Evolutionary conservation across 2,113 vertebrate genomes (phyloP).

Genomic region (human (Homo sapiens)): DNA sequence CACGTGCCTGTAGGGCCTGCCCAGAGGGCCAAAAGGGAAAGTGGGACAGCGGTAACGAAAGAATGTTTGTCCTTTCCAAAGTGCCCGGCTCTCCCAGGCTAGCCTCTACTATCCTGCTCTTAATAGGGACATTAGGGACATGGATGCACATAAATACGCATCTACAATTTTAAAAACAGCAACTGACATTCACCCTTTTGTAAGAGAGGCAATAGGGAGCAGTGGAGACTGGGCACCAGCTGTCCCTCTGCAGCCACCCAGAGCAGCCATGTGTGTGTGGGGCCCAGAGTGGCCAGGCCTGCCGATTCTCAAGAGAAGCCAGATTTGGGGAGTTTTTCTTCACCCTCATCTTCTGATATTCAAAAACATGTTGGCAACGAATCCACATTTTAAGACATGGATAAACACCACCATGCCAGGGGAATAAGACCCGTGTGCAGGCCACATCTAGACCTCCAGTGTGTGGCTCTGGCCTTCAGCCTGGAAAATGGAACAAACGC

Average conservation of each 20-base stretch:
- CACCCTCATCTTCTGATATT: background rate
- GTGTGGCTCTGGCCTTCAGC: conserved; percentile 29
- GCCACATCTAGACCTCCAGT: conserved; percentile 43
- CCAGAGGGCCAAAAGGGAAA: fast-evolving
- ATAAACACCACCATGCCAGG: background rate
- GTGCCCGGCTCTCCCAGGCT: fast-evolving
- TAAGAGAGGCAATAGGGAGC: background rate
- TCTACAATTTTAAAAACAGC: background rate
- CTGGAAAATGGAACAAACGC: conserved; percentile 61
- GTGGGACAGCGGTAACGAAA: background rate
- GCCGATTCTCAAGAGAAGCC: background rate
- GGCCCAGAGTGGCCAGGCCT: background rate
- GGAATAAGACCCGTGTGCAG: background rate
- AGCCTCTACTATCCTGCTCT: background rate
- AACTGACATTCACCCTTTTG: background rate
- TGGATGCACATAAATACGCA: background rate
- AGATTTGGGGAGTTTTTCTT: background rate
- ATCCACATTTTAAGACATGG: background rate
- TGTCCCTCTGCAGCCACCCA: fast-evolving
- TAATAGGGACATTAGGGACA: background rate
- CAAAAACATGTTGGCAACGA: background rate
- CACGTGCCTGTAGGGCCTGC: fast-evolving
- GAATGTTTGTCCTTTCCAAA: fast-evolving
- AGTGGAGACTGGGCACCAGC: background rate
- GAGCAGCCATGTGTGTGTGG: fast-evolving